Conservation (phyloP, 2,797 vertebrate species). For the Dendrocincla fuliginosa region DNA sequence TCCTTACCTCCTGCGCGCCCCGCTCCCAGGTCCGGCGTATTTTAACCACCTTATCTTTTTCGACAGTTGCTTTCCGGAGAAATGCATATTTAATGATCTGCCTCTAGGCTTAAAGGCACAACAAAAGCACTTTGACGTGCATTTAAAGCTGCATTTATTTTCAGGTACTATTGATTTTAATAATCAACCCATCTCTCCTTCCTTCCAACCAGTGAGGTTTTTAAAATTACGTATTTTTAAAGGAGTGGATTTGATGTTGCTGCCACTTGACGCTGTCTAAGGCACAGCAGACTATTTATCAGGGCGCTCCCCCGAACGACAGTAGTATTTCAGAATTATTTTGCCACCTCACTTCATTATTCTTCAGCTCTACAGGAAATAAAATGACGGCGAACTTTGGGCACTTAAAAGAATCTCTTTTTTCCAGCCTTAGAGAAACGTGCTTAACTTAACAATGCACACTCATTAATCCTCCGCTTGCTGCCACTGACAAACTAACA, state of each 20-base stretch:
- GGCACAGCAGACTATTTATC: conserved; percentile 34
- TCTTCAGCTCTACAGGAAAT: conserved; percentile 58
- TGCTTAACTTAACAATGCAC: conserved; percentile 43
- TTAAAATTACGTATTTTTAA: not conserved
- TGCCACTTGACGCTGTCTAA: conserved; percentile 18
- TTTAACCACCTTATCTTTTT: conserved; percentile 80
- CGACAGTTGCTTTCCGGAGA: conserved; percentile 79
- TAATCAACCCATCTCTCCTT: conserved; percentile 11
- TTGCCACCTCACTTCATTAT: conserved; percentile 46
- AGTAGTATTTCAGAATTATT: conserved; percentile 17
- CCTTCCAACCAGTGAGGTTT: not conserved
- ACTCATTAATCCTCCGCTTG: not conserved
- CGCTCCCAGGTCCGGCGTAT: conserved; percentile 60
- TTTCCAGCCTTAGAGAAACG: not conserved
- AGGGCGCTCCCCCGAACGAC: not conserved
- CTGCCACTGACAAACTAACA: conserved; percentile 45
- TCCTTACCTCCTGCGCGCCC: conserved; percentile 53
- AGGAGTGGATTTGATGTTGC: not conserved
- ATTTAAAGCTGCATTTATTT: conserved; percentile 75
- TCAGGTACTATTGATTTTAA: conserved; percentile 65
- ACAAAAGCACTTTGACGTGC: conserved; percentile 79
- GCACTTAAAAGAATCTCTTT: conserved; percentile 54
- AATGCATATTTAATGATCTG: conserved; percentile 85
- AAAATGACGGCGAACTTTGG: conserved; percentile 34
- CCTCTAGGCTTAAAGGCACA: conserved; percentile 79